Base-by-base conservation (phyloP, 2,113 vertebrate genomes). In the Percopsis transmontana region DNA sequence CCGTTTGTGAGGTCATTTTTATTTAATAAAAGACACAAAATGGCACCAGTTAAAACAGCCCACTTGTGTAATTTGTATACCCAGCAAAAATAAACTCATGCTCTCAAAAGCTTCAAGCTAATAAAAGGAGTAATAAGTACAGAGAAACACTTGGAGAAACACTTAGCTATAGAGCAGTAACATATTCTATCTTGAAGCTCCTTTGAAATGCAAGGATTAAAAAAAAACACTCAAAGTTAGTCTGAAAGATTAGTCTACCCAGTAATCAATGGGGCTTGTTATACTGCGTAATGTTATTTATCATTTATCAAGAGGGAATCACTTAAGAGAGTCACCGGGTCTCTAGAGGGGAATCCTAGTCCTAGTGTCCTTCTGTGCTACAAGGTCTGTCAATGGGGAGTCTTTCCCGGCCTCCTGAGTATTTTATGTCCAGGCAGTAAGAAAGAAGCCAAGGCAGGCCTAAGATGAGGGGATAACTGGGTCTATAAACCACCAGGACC, bases 381-480 rank as follows among this genome's bases (percentile, higher is more conserved):
- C 76, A 67, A 67, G 71, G 73, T 58, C 73, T 63, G 67, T 70
- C 68, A 73, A 68, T 60, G 53, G 61, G 51, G 68, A 53, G 39
- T 65, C 2, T 2, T 40, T 38, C 59, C 33, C 2, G 20, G 63
- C 27, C 62, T 51, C 23, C 42, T 48, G 45, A 38, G 59, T 33
- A 33, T 33, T 72, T 68, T 38, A 65, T 19, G 39, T 58, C 72
- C 77, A 23, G 57, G 52, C 54, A 56, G 64, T 55, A 58, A 58
- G 20, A 6, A 2, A 10, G 8, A 23, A 24, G 48, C 51, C 9
- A 7, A 40, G 56, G 24, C 57, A 24, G 70, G 72, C 61, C 61
- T 66, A 62, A 67, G 55, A 33, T 54, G 63, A 65, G 65, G 72
- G 57, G 55, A 58, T 79, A 54, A 72, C 56, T 58, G 47, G 66